phyloP scores from a whole-genome alignment of 2,797 vertebrate species.

The Lacerta bilineata region DNA sequence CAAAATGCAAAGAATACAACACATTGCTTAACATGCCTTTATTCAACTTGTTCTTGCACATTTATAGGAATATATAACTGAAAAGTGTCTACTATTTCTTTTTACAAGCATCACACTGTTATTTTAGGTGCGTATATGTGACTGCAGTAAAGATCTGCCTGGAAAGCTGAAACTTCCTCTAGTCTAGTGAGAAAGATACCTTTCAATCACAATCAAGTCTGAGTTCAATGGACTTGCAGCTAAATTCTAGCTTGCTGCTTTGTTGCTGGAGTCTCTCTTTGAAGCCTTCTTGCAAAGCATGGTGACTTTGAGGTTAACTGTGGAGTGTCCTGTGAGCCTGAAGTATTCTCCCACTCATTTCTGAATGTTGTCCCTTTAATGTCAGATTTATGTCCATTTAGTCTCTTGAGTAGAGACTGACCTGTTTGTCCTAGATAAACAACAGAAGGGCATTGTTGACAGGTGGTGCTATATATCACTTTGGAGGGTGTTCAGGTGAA shows the following conservation, averaged over 20 bases:
- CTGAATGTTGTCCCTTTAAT: background rate
- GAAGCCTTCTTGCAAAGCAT: background rate
- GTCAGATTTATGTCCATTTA: background rate
- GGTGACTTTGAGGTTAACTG: background rate
- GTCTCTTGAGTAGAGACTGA: background rate
- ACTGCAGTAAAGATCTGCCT: background rate
- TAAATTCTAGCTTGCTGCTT: background rate
- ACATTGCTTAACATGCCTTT: background rate
- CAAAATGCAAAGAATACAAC: background rate
- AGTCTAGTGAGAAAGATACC: background rate
- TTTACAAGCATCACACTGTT: background rate
- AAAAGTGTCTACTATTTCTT: background rate
- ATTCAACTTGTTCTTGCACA: background rate
- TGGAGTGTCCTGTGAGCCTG: background rate
- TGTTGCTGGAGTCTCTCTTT: background rate
- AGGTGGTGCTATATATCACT: background rate
- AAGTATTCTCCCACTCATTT: background rate
- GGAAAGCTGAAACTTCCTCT: background rate
- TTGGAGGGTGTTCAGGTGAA: background rate
- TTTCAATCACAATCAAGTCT: background rate
- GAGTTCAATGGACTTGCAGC: background rate
- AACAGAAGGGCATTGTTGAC: background rate
- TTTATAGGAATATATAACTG: background rate
- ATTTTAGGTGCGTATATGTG: background rate
- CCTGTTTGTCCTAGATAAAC: background rate